Evolutionary conservation across 2,113 vertebrate genomes (phyloP).

Genomic region (Corynorhinus townsendii): DNA sequence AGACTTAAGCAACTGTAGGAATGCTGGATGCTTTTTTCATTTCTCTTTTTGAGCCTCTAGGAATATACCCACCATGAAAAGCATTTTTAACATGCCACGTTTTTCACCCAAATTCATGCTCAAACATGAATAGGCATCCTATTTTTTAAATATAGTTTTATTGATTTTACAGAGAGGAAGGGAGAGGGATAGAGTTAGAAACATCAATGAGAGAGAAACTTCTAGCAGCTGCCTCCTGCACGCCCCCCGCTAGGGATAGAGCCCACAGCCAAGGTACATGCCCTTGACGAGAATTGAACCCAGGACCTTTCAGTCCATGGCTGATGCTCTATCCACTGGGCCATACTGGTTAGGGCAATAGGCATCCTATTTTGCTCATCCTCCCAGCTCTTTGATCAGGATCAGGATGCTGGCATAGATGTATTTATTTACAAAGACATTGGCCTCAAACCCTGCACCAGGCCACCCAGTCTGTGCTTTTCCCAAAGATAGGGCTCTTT

Average conservation of each 20-base stretch:
- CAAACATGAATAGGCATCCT: neutral
- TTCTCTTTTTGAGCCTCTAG: neutral
- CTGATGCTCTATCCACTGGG: too few species aligned
- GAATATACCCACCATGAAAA: neutral
- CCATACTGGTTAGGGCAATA: too few species aligned
- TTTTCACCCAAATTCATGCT: conserved; percentile 10
- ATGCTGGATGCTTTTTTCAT: neutral
- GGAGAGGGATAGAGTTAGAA: too few species aligned
- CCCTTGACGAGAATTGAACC: too few species aligned
- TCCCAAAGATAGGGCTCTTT: neutral
- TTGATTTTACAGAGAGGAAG: too few species aligned
- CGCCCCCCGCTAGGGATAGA: too few species aligned
- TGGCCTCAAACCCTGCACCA: neutral
- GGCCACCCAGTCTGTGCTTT: neutral
- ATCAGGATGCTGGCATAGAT: neutral
- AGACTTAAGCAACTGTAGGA: neutral
- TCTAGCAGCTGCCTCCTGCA: too few species aligned
- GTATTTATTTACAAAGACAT: neutral
- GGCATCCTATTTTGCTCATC: neutral
- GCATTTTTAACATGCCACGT: neutral
- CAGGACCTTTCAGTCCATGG: too few species aligned
- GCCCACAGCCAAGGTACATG: too few species aligned
- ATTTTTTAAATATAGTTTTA: too few species aligned
- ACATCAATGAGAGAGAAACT: too few species aligned
- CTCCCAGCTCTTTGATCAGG: neutral